These are phyloP conservation scores for Riptortus pedestris DNA, from an alignment of 1,140 invertebrate genomes.

Conservation along the genomic window DNA sequence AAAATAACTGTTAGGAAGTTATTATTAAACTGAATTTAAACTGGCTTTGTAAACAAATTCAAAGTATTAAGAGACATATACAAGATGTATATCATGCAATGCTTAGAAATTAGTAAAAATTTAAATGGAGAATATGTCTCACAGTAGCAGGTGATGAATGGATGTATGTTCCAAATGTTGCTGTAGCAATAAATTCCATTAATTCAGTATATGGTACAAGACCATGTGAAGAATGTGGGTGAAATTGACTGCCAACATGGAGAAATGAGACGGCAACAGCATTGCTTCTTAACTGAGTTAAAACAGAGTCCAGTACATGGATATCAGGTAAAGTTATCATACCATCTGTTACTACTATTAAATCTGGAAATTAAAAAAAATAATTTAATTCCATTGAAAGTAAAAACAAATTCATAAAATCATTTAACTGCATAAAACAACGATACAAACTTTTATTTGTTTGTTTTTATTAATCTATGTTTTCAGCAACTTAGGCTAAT, in stretches of 20 bases:
- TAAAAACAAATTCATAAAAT: conserved; percentile 12
- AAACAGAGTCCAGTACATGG: conserved; percentile 57
- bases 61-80: too few relatives aligned
- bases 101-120: too few relatives aligned
- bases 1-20: too few relatives aligned
- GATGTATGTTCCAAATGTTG: conserved; percentile 64
- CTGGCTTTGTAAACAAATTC: too few relatives aligned
- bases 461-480: too few relatives aligned
- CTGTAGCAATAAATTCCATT: conserved; percentile 64
- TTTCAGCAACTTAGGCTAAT: too few relatives aligned
- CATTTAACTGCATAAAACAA: background rate
- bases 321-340: conserved; percentile 67
- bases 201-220: conserved; percentile 65
- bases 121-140: too few relatives aligned
- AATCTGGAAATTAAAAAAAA: conserved; percentile 46
- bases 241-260: conserved; percentile 57
- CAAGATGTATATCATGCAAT: too few relatives aligned
- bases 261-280: conserved; percentile 72
- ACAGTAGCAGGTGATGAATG: conserved; percentile 24
- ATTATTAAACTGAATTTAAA: too few relatives aligned
- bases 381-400: background rate
- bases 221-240: conserved; percentile 55
- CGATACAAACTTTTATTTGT: too few relatives aligned
- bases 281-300: conserved; percentile 62
- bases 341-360: conserved; percentile 71